These are phyloP conservation scores for Saccostrea glomerata DNA, from an alignment of 1,140 invertebrate species.

Conservation along the genomic window DNA sequence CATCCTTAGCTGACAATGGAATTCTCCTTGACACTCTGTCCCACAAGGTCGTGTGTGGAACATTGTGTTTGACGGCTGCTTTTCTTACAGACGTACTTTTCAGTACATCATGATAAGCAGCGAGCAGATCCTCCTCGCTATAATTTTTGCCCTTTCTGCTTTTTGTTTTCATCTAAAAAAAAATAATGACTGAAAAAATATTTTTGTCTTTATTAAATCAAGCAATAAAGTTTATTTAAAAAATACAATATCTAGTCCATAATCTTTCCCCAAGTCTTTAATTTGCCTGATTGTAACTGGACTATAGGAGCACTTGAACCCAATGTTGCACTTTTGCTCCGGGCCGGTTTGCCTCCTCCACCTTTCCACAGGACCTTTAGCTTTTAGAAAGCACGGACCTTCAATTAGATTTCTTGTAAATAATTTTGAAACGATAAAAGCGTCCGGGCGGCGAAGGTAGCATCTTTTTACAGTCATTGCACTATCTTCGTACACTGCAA, in stretches of 20 bases:
- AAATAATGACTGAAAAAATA: neutral
- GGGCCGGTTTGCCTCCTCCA: neutral
- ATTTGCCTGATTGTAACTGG: neutral
- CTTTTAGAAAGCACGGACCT: neutral
- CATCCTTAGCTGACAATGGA: neutral
- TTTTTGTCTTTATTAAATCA: neutral
- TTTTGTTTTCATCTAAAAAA: constrained; percentile 18
- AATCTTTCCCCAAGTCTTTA: neutral
- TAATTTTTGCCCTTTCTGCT: neutral
- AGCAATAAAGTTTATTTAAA: neutral
- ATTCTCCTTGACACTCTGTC: neutral
- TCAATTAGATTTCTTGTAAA: neutral
- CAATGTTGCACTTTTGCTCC: neutral
- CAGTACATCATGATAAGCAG: neutral
- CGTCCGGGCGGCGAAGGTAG: neutral
- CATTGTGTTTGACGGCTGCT: neutral
- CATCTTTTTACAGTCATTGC: neutral
- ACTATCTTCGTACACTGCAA: constrained; percentile 38
- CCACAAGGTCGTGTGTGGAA: neutral
- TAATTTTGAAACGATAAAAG: neutral
- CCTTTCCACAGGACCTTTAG: neutral
- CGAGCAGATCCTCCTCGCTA: neutral
- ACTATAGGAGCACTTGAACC: neutral
- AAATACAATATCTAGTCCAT: neutral
- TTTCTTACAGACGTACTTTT: neutral